Conservation (phyloP, 23 tunicate species). For the Phallusia fumigata region DNA sequence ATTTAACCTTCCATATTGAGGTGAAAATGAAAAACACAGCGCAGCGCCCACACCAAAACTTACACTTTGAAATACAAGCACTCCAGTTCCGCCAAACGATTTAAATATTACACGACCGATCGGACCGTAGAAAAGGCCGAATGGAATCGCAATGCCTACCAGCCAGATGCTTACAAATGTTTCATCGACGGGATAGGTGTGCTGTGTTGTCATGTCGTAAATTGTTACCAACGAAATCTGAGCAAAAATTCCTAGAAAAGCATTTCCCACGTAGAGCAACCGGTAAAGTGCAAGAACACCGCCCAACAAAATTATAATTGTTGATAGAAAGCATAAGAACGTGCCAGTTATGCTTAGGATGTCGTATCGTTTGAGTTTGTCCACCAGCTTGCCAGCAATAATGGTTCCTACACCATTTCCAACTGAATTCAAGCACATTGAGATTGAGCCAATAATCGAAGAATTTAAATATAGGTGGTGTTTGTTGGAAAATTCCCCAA, state of each 20-base stretch:
- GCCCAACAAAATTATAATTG: not conserved
- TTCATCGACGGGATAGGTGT: not conserved
- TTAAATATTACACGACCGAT: not conserved
- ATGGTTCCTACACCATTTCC: too few relatives aligned
- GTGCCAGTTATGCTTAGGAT: too few relatives aligned
- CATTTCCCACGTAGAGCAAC: not conserved
- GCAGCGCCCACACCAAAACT: not conserved
- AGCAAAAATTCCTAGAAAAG: not conserved
- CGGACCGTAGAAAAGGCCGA: not conserved
- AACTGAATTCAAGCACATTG: too few relatives aligned
- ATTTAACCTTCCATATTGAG: not conserved
- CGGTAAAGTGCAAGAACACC: not conserved
- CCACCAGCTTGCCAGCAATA: too few relatives aligned
- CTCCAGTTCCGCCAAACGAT: not conserved
- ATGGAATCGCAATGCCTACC: not conserved
- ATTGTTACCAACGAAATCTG: not conserved
- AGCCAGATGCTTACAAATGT: not conserved
- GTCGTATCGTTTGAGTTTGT: too few relatives aligned
- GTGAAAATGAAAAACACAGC: not conserved
- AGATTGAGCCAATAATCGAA: too few relatives aligned
- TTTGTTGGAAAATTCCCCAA: too few relatives aligned
- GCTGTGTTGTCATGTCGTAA: conserved; percentile 7
- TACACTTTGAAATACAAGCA: not conserved
- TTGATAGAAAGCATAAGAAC: not conserved
- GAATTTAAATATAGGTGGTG: too few relatives aligned